Percentiles rank a stretch among this genome's conserved stretches.
phyloP scores from a whole-genome alignment of 2,888 invertebrate species.

The Rhagophthalmus giganteus region DNA sequence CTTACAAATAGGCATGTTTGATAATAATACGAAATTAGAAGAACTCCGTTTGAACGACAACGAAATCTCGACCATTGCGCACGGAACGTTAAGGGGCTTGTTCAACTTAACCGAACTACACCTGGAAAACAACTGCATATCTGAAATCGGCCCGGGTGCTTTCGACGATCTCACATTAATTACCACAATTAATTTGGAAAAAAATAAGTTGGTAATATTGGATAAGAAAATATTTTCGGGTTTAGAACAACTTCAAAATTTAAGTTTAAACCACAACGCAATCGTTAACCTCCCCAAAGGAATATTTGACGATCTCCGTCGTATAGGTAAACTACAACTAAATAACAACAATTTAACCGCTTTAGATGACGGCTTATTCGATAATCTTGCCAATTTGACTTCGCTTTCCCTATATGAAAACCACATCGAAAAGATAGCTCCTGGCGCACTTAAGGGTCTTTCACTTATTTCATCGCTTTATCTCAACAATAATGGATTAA shows the following conservation, averaged over 20 bases:
- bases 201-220: not conserved
- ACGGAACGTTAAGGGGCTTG: not conserved
- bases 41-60: not conserved
- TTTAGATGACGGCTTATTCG: not conserved
- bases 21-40: not conserved
- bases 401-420: constrained; percentile 5
- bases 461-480: not conserved
- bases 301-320: not conserved
- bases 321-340: not conserved
- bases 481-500: constrained; percentile 1
- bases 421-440: constrained; percentile 1
- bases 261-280: not conserved
- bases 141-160: not conserved
- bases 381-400: not conserved
- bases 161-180: not conserved
- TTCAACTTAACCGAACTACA: not conserved
- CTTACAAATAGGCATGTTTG: not conserved
- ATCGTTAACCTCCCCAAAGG: not conserved
- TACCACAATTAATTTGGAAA: not conserved
- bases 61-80: not conserved
- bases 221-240: not conserved
- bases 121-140: constrained; percentile 2
- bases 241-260: not conserved
- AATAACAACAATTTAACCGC: not conserved
- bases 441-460: constrained; percentile 1